Evolutionary conservation across 1,140 invertebrate species (phyloP), one percentile per base, ranked within the genome.

Genomic region (Cephus cinctus): DNA sequence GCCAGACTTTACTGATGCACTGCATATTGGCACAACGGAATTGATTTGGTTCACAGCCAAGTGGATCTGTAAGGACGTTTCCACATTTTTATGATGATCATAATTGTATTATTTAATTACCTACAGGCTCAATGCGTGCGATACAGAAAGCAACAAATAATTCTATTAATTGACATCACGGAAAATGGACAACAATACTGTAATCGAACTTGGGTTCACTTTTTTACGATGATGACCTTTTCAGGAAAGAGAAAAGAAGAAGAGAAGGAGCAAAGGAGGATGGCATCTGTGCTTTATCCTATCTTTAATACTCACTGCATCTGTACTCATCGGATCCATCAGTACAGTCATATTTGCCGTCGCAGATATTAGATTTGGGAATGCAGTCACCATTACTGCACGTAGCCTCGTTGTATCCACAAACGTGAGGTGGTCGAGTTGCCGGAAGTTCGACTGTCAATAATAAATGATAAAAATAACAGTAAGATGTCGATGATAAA

Each of bases 371-470:
- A 2, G 79, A 70, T 65, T 88, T 90, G 0, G 85, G 78, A 54
- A 98, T 94, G 68, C 96, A 98, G 50, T 95, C 83, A 27, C 92
- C 91, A 69, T 93, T 96, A 25, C 82, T 83, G 65, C 96, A 98
- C 0, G 91, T 94, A 0, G 94, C 92, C 77, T 98, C 85, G 54
- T 91, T 79, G 12, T 82, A 71, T 44, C 76, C 77, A 66, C 94
- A 97, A 5, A 80, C 72, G 62, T 69, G 69, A 49, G 81, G 76
- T 19, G 81, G 75, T 21, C 72, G 71, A 16, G 66, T 65, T 2
- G 60, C 47, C 11, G 75, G 69, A 32, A 65, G 59, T 43, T 78
- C 76, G 32, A 73, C 81, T 80, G 39, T 4, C 59, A 55, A 25
- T 25, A 39, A 48, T 32, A 30, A 1, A 8, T 15, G 20, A 12